Conservation (phyloP, 1,140 invertebrate genomes). For the Pristionchus pacificus region DNA sequence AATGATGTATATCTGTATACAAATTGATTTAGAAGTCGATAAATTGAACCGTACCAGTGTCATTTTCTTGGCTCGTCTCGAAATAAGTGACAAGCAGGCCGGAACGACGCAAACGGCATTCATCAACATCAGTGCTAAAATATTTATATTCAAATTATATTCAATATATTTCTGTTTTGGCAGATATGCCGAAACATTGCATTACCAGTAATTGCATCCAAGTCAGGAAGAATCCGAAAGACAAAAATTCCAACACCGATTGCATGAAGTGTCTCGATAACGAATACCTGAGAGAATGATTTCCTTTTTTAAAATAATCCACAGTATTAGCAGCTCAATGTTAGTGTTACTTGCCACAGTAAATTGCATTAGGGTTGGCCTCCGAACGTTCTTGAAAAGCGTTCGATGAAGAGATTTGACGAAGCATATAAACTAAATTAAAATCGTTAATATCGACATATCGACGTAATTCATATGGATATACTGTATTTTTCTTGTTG, state of each 20-base stretch:
- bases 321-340: conserved; percentile 1
- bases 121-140: conserved; percentile 45
- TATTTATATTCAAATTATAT: conserved; percentile 10
- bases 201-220: conserved; percentile 43
- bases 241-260: conserved; percentile 52
- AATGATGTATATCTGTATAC: conserved; percentile 45
- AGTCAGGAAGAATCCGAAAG: conserved; percentile 48
- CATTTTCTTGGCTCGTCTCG: conserved; percentile 36
- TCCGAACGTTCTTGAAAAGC: conserved; percentile 49
- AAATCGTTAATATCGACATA: background rate
- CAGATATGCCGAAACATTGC: conserved; percentile 1
- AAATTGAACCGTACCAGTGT: no score
- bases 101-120: conserved; percentile 52
- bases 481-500: no score
- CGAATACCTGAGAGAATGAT: conserved; percentile 37
- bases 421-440: background rate
- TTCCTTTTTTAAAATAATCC: conserved; percentile 11
- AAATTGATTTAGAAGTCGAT: no score
- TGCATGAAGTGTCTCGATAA: conserved; percentile 48
- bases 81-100: conserved; percentile 40
- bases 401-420: conserved; percentile 46
- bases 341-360: conserved; percentile 33
- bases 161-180: conserved; percentile 5
- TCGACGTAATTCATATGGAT: no score
- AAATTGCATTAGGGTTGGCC: conserved; percentile 49